Base-by-base conservation (phyloP, 2,797 vertebrate species). In the Chrosomus eos region DNA sequence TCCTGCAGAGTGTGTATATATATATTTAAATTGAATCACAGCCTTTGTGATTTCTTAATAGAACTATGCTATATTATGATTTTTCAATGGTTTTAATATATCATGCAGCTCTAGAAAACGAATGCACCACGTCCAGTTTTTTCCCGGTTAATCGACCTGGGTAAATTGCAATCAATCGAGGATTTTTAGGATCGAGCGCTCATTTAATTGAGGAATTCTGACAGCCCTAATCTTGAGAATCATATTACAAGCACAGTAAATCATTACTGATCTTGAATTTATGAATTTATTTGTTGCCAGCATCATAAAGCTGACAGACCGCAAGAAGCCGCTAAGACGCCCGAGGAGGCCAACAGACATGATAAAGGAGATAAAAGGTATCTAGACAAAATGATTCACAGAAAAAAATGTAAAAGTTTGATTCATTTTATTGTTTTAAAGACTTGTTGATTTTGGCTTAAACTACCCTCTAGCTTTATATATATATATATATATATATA, bases 271-370 rank as follows among this genome's bases (percentile, higher is more conserved):
- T 62, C 73, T 79, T 45, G 67, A 70, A 55, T 67, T 23, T 36
- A 3, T n/a, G 1, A 3, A 26, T 10, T 11, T 23, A 6, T n/a
- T 84, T 84, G 82, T 82, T 82, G 87, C 33, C 91, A 96, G 95
- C 95, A 95, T 83, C 93, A 95, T 68, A 94, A 91, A 88, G 90
- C 93, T 10, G 92, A 92, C 51, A 85, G 67, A 84, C 72, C 28
- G n/a, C 86, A 89, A 55, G 93, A 92, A 87, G 77, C 91, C 13
- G 53, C 77, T 70, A 84, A 87, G 79, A 91, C 82, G 11, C 11
- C 89, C 7, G 91, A 94, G 84, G 89, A 70, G 31, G 23, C 16
- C 18, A 88, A 73, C 28, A 89, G 89, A 81, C 81, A 10, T 23
- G 90, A 92, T 3, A 45, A 66, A 80, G 14, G 28, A 8, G 92